Base-by-base conservation (phyloP, 2,888 invertebrate genomes). In the Machimus rusticus region DNA sequence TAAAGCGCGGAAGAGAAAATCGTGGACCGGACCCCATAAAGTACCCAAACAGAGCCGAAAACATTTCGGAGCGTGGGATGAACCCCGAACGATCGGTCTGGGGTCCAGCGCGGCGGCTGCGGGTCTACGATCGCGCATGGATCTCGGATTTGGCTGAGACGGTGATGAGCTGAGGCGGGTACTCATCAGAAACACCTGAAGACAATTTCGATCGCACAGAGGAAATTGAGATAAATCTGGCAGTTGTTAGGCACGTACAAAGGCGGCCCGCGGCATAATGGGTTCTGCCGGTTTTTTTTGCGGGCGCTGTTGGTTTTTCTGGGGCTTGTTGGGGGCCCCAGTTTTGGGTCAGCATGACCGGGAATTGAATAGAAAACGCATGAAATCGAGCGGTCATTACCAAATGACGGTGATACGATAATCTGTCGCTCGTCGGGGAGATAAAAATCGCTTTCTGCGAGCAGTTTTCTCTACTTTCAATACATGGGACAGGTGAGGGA, bases 151-250 rank as follows among this genome's bases (percentile, higher is more conserved):
- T 82, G 37, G 51, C 12, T 16, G 43, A 4, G 43, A 46, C 12
- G 43, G 16, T 39, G 43, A 46, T 46, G 43, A 46, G 43, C 12
- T 74, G 82, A 82, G 46, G 66, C 57, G 82, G 82, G 57, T 55
- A 37, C 82, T 82, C 82, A 82, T 57, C 82, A 82, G 51, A 82
- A 66, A 55, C 82, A 82, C 82, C 82, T 82, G 82, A 82, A 82
- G 57, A 82, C 57, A 82, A 82, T 82, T 82, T 66, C 82, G 57
- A 66, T 66, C 82, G 66, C 66, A 34, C 82, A 5, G 46, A n/a
- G 46, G 85, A 85, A 85, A 85, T 85, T 85, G 85, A 85, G 85
- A 85, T 85, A 85, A 85, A 85, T 85, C 85, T 74, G 85, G 31
- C 31, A 74, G 85, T 85, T 74, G 85, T 85, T 85, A 85, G 74